Evolutionary conservation across 2,113 vertebrate genomes (phyloP).

Genomic region (Heterotis niloticus): DNA sequence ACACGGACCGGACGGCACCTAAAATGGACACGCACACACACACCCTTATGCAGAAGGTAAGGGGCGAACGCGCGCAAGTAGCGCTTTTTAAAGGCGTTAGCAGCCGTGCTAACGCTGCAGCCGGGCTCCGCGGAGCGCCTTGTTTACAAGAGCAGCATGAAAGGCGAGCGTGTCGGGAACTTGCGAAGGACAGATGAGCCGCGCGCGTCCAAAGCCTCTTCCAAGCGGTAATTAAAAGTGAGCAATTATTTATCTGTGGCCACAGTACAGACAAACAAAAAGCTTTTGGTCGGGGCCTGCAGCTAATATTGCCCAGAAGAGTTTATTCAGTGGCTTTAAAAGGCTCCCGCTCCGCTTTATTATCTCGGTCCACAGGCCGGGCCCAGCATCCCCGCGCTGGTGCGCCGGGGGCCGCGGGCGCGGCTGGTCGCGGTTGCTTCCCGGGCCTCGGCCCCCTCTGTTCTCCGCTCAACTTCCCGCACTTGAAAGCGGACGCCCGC

Average conservation of each 20-base stretch:
- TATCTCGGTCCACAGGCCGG: conserved; percentile 39
- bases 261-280: conserved; percentile 28
- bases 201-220: conserved; percentile 7
- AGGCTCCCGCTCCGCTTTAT: conserved; percentile 28
- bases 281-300: conserved; percentile 29
- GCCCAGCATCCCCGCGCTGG: conserved; percentile 7
- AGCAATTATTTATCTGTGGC: conserved; percentile 31
- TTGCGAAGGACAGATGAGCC: not conserved
- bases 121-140: too few relatives aligned
- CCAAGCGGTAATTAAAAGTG: conserved; percentile 36
- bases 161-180: not conserved
- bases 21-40: too few relatives aligned
- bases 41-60: too few relatives aligned
- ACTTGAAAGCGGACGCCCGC: conserved; percentile 26
- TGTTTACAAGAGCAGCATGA: not conserved
- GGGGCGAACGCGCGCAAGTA: too few relatives aligned
- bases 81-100: too few relatives aligned
- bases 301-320: conserved; percentile 30
- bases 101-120: too few relatives aligned
- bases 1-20: too few relatives aligned
- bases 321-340: conserved; percentile 34
- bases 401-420: not conserved
- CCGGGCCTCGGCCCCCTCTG: not conserved
- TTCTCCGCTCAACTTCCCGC: conserved; percentile 23
- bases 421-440: not conserved